A percentile compares a stretch with the other conserved stretches of the same genome.
phyloP scores from a whole-genome alignment of 1,140 invertebrate genomes.

The Rhagoletis zephyria region DNA sequence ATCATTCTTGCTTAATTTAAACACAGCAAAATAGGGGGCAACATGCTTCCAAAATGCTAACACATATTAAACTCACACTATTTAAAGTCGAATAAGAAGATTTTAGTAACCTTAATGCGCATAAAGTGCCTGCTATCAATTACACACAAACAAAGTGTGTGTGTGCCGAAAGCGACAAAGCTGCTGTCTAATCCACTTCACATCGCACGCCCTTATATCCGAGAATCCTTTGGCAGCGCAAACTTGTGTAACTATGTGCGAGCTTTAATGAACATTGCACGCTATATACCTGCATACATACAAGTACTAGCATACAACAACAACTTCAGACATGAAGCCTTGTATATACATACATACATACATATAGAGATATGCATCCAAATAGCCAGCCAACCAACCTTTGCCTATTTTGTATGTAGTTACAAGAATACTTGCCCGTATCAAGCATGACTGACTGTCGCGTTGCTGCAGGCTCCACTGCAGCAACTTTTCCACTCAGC shows the following conservation, averaged over 20 bases:
- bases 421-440: background rate
- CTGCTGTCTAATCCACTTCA: constrained; percentile 36
- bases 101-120: constrained; percentile 1
- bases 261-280: background rate
- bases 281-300: background rate
- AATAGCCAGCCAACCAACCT: background rate
- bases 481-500: constrained; percentile 39
- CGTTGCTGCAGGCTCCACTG: constrained; percentile 34
- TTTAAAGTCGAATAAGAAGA: background rate
- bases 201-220: background rate
- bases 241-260: too few species aligned
- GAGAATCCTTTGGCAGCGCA: background rate
- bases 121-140: background rate
- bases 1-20: too few species aligned
- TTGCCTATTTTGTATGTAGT: background rate
- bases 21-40: too few species aligned
- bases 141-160: background rate
- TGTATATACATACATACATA: background rate
- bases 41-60: background rate
- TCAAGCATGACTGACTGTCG: background rate
- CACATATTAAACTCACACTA: background rate
- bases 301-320: background rate
- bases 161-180: constrained; percentile 40
- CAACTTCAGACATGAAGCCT: too few species aligned
- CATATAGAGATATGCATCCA: background rate